A percentile compares a stretch with the other conserved stretches of the same genome.
Evolutionary conservation across 2,888 invertebrate species (phyloP).

Genomic region (Ochlodes sylvanus): DNA sequence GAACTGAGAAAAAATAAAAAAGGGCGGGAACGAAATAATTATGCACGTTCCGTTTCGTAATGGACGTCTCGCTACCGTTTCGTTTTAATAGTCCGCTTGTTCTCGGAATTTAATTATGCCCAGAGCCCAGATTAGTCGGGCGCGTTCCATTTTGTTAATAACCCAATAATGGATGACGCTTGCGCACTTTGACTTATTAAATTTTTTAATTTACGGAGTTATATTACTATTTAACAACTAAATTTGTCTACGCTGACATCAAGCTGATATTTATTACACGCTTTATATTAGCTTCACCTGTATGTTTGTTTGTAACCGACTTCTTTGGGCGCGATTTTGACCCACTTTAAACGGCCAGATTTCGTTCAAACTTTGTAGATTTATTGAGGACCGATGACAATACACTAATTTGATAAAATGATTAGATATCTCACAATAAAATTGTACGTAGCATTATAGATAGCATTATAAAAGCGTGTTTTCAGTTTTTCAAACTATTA

Average conservation of each 20-base stretch:
- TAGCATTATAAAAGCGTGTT: too few relatives aligned
- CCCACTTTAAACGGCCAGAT: too few relatives aligned
- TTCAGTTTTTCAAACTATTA: too few relatives aligned
- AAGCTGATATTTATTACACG: too few relatives aligned
- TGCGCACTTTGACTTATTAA: conserved; percentile 56
- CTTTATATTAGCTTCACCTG: too few relatives aligned
- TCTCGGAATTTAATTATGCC: conserved; percentile 83
- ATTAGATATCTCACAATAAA: too few relatives aligned
- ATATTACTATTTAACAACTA: neutral
- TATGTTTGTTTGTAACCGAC: too few relatives aligned
- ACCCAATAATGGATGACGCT: conserved; percentile 80
- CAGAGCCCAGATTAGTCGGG: conserved; percentile 77
- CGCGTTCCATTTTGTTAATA: conserved; percentile 82
- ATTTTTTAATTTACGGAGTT: neutral
- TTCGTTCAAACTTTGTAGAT: too few relatives aligned
- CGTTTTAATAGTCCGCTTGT: conserved; percentile 83
- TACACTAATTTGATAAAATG: too few relatives aligned
- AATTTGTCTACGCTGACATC: neutral
- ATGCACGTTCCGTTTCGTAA: conserved; percentile 84
- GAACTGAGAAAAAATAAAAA: conserved; percentile 73
- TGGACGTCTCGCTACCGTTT: conserved; percentile 83
- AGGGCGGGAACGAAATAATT: conserved; percentile 84
- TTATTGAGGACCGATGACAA: too few relatives aligned
- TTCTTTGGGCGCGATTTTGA: too few relatives aligned
- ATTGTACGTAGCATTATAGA: too few relatives aligned